Evolutionary conservation across 2,888 invertebrate genomes (phyloP).

Genomic region (Pyrochroa serraticornis): DNA sequence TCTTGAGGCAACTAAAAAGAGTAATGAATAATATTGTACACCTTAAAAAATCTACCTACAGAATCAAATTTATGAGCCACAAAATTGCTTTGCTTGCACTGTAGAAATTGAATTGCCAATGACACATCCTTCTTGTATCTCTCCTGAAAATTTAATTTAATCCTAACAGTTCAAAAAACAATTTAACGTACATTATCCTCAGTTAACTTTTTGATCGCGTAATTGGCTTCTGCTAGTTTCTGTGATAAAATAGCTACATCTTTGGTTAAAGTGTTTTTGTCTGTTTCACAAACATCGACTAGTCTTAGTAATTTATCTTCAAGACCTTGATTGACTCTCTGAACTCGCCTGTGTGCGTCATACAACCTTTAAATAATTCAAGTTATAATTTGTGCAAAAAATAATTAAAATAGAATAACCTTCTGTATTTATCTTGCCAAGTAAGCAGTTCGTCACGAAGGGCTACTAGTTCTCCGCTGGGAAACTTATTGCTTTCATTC

Average conservation of each 20-base stretch:
- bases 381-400: not conserved
- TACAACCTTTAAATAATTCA: conserved; percentile 68
- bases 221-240: conserved; percentile 83
- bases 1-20: conserved; percentile 82
- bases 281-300: conserved; percentile 90
- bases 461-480: conserved; percentile 75
- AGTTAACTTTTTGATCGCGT: conserved; percentile 80
- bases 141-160: conserved; percentile 70
- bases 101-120: conserved; percentile 89
- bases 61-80: conserved; percentile 89
- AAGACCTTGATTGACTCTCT: conserved; percentile 91
- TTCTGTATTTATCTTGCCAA: conserved; percentile 93
- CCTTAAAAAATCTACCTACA: conserved; percentile 64
- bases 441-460: conserved; percentile 82
- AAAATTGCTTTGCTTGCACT: conserved; percentile 94
- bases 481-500: conserved; percentile 64
- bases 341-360: conserved; percentile 92
- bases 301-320: conserved; percentile 92
- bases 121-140: conserved; percentile 93
- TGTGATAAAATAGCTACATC: conserved; percentile 86
- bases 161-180: not conserved
- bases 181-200: conserved; percentile 78
- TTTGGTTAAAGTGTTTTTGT: conserved; percentile 83
- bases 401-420: conserved; percentile 58
- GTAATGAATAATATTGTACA: conserved; percentile 6